phyloP scores from a whole-genome alignment of 2,888 invertebrate genomes.

The Eupeodes latifasciatus region DNA sequence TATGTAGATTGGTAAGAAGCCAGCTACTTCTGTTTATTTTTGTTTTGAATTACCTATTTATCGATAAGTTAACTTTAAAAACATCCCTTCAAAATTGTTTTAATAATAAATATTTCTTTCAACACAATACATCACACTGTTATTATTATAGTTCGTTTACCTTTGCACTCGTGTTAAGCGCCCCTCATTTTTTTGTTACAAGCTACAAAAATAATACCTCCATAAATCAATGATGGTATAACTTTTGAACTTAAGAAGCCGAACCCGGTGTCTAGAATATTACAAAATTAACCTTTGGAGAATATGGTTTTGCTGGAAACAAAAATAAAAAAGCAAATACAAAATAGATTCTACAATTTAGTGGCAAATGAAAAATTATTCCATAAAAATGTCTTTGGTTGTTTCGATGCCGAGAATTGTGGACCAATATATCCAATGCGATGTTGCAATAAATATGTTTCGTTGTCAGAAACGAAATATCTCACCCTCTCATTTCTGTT shows the following conservation, averaged over 20 bases:
- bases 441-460: slow-evolving; percentile 19
- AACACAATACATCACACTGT: not conserved
- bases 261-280: not conserved
- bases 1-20: no score
- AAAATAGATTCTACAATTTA: slow-evolving; percentile 27
- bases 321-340: slow-evolving; percentile 8
- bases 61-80: no score
- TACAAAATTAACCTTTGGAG: not conserved
- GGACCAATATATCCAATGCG: not conserved
- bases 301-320: not conserved
- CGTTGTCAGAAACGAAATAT: slow-evolving; percentile 41
- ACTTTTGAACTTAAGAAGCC: slow-evolving; percentile 12
- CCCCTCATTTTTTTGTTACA: not conserved
- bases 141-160: slow-evolving; percentile 25
- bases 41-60: no score
- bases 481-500: slow-evolving; percentile 35
- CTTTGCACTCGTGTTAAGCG: not conserved
- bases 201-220: not conserved
- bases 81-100: not conserved
- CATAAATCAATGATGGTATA: slow-evolving; percentile 12
- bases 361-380: slow-evolving; percentile 55
- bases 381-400: slow-evolving; percentile 69
- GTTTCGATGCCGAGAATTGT: not conserved
- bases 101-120: slow-evolving; percentile 10
- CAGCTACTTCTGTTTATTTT: no score